A percentile compares a stretch with the other conserved stretches of the same genome.
Conservation (phyloP, 2,888 invertebrate species). For the Trichopoda pennipes region DNA sequence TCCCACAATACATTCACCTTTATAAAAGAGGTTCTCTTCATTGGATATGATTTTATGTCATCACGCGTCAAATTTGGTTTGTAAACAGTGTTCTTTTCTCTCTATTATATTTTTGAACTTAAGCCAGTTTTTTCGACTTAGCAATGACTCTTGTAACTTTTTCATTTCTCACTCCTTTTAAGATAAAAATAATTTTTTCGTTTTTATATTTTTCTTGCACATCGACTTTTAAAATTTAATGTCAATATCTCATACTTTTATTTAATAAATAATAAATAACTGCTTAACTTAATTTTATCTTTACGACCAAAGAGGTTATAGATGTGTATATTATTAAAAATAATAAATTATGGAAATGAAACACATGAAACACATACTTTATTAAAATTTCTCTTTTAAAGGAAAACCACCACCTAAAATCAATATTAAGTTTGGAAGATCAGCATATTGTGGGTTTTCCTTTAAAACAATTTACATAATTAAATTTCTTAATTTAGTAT, state of each 20-base stretch:
- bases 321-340: conserved; percentile 49
- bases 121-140: too few species aligned
- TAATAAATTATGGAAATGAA: conserved; percentile 19
- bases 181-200: too few species aligned
- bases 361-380: conserved; percentile 6
- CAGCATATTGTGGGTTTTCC: conserved; percentile 37
- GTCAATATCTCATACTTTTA: not conserved
- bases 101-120: too few species aligned
- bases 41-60: too few species aligned
- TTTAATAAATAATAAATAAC: not conserved
- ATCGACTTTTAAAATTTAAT: too few species aligned
- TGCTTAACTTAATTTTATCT: conserved; percentile 4
- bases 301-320: conserved; percentile 48
- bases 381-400: conserved; percentile 38
- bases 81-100: too few species aligned
- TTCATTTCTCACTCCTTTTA: too few species aligned
- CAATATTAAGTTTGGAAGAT: conserved; percentile 38
- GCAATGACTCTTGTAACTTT: too few species aligned
- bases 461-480: conserved; percentile 24
- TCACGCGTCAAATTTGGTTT: too few species aligned
- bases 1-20: too few species aligned
- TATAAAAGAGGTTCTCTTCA: too few species aligned
- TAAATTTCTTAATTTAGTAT: conserved; percentile 25
- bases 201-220: too few species aligned
- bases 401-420: conserved; percentile 22